Base-by-base conservation (phyloP, 2,797 vertebrate genomes). In the Atherinosoma microstoma region DNA sequence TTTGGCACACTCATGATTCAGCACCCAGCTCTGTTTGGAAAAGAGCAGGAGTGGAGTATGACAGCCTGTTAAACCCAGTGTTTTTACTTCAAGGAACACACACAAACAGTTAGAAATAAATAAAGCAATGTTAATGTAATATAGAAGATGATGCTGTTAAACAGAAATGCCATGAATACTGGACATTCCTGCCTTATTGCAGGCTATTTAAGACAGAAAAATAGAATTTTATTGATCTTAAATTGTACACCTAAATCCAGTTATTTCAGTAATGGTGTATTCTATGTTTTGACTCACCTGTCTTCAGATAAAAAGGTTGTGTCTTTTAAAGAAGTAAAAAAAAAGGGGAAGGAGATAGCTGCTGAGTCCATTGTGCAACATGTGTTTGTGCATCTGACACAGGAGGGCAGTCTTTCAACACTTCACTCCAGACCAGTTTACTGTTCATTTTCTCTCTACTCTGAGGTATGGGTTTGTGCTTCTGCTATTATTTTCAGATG, bases 361-460 rank as follows among this genome's bases (percentile, higher is more conserved):
- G 8, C 36, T 6, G 36, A 58, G 45, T 45, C 30, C 40, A 45
- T 80, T 82, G 84, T 65, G 73, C 79, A 82, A 87, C 82, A 77
- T 82, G 84, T 87, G 80, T 88, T 80, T 87, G 77, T 87, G 65
- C 20, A 64, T 75, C 87, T 82, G 84, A 93, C 90, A 89, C 92
- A 92, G 89, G 89, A 91, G 87, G 87, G 90, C 89, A 92, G 87
- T 91, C 90, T 92, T 90, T 88, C 82, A 85, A 87, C 83, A 34
- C 72, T 81, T 81, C 56, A 45, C 65, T 66, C 36, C 62, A 67
- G 40, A 75, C 35, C 51, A 38, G 34, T 53, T 49, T 6, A 4
- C 65, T 64, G 53, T 69, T 42, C 4, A 34, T 62, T 16, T 64
- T 40, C 45, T 42, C 64, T 30, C 32, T 16, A 15, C 47, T 63